Evolutionary conservation across 2,797 vertebrate genomes (phyloP), one percentile per base, ranked within the genome.

Genomic region (Echiichthys vipera): DNA sequence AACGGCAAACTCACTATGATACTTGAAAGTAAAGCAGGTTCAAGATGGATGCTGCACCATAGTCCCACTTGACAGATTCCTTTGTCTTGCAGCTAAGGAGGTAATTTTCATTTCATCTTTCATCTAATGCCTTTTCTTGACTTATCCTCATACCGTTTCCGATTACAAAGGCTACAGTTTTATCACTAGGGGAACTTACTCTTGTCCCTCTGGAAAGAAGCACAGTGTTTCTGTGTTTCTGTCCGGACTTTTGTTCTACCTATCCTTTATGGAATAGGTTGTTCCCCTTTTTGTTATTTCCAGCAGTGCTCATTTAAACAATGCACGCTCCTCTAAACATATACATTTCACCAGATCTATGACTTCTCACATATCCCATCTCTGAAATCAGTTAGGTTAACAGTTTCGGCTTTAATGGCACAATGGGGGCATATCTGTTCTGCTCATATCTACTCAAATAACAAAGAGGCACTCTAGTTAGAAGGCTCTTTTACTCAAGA

Each of bases 61-160:
- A 18, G 7, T 43, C 34, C 54, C 57, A 42, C 45, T 50, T 36
- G 40, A 63, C 15, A 55, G 20, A 55, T 18, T 17, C 43, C 18
- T 67, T 72, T 45, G 56, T 68, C 70, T 65, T 50, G 36, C 15
- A 65, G 55, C 22, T 29, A 24, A 27, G 29, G 30, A 40, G 32
- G 32, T 73, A 3, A 57, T 80, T 68, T 77, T 72, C 46, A 73
- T 75, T 71, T 78, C 37, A 59, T 83, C 17, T n/a, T n/a, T n/a
- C n/a, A n/a, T n/a, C n/a, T n/a, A 25, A 34, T 57, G 12, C 61
- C 25, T 32, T 71, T 56, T 62, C 59, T 75, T 74, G n/a, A 65
- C n/a, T 50, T 25, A 29, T 66, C 39, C 30, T 61, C 5, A 4
- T 50, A 14, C 15, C 42, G 59, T 70, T 24, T 20, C 47, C 5